phyloP scores from a whole-genome alignment of 2,888 invertebrate genomes.

The Agonopterix heracliana region DNA sequence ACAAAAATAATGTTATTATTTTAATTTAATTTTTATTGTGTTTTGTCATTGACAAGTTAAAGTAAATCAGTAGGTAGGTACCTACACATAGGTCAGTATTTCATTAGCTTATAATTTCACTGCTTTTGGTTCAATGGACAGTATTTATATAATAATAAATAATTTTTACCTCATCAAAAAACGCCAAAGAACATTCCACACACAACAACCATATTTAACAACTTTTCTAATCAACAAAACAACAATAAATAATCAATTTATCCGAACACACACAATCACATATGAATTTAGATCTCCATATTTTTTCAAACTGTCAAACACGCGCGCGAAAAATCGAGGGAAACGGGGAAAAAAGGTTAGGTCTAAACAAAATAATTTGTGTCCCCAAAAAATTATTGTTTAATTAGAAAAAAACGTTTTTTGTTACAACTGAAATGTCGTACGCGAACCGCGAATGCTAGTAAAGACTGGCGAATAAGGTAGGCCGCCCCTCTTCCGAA shows the following conservation, averaged over 20 bases:
- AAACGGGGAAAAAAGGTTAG: neutral
- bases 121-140: neutral
- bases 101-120: neutral
- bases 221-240: conserved; percentile 9
- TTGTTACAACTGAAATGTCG: conserved; percentile 30
- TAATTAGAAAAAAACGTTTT: conserved; percentile 16
- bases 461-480: conserved; percentile 56
- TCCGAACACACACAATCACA: conserved; percentile 16
- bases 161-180: conserved; percentile 15
- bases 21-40: neutral
- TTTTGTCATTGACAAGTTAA: neutral
- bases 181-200: conserved; percentile 15
- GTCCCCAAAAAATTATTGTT: conserved; percentile 1
- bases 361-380: neutral
- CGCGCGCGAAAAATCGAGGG: conserved; percentile 8
- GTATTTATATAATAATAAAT: neutral
- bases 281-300: neutral
- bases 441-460: conserved; percentile 58
- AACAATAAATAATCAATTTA: conserved; percentile 9
- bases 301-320: conserved; percentile 17
- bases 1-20: neutral
- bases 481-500: conserved; percentile 33
- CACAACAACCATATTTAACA: conserved; percentile 17
- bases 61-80: neutral
- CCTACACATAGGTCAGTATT: neutral